Base-by-base conservation (phyloP, 1,140 invertebrate genomes). In the Ceratosolen solmsi region DNA sequence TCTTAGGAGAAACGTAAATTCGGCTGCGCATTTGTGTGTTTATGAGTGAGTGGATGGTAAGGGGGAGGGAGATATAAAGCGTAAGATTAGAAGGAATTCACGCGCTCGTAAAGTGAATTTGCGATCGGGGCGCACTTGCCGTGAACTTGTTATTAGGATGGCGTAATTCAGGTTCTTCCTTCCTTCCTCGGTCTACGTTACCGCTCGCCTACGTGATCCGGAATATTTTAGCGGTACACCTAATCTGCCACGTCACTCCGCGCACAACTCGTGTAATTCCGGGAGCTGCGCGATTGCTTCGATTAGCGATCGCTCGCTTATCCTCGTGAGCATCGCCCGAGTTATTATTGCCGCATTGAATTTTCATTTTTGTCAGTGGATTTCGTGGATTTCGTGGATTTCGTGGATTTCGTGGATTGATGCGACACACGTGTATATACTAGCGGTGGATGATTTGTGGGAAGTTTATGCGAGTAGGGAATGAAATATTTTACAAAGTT, bases 61-160 rank as follows among this genome's bases (percentile, higher is more conserved):
- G 15, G 0, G 33, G 36, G 36, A 68, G 20, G 33, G 0, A 27
- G 60, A 54, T 8, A 1, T 8, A 54, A 22, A 1, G 68, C 8
- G 20, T 0, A 25, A 54, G 80, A 76, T 82, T 76, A 76, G 63
- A 82, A 82, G 60, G 63, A 76, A 68, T 73, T 80, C 78, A 72
- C 78, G n/a, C 33, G 7, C 30, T 49, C 36, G 27, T 51, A 74
- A 74, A 80, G 70, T 65, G 79, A 74, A 80, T 74, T 74, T 74
- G 71, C 70, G 38, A 60, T 36, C 63, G 63, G 25, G 22, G 25
- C n/a, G 46, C 15, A 36, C 58, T 60, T 58, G 58, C 51, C n/a
- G 74, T 60, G 78, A 54, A 73, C 78, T 81, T 27, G 65, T 76
- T 77, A 76, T 82, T 82, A 77, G 77, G 63, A 58, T 76, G 74